Base-by-base conservation (phyloP, 2,797 vertebrate species). In the Crypturellus tataupa region DNA sequence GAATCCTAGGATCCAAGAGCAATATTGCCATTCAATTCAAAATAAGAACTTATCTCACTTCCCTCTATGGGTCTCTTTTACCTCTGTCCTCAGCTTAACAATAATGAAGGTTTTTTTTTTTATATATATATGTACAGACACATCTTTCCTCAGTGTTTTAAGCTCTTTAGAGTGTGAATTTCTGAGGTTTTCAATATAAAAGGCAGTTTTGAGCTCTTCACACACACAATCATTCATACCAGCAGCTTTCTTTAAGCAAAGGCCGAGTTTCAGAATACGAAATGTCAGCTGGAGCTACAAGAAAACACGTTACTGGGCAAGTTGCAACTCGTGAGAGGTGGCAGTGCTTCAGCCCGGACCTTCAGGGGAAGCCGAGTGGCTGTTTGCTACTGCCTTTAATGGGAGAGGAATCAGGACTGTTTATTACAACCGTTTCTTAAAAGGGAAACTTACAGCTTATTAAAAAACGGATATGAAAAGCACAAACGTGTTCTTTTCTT, bases 341-440 rank as follows among this genome's bases (percentile, higher is more conserved):
- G 72, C 91, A 67, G 2, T 8, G 59, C 71, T 62, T 85, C 83
- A 86, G 73, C 83, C 58, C 80, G 56, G 81, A 0, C 0, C 62
- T 75, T 19, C 1, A 0, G 39, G 76, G 64, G 51, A 25, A 92
- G 79, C 69, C 0, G 0, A 27, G 33, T 16, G 13, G 16, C 27
- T 88, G 44, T 81, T 47, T 90, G 73, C 79, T 91, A 2, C 94
- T 95, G 94, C 65, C 95, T 96, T 93, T 94, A 97, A 95, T 91
- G 87, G 96, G 89, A 94, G 89, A 87, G 63, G 90, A 89, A 76
- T 70, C 24, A 39, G 81, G 53, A n/a, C 76, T 56, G n/a, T 85
- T 89, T 96, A 79, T 93, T 89, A 71, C 1, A 79, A 85, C 64
- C 47, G 42, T 72, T 95, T 92, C 92, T 96, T 84, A 93, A 96